Evolutionary conservation across 2,888 invertebrate genomes (phyloP).

Genomic region (Drosophila merina): DNA sequence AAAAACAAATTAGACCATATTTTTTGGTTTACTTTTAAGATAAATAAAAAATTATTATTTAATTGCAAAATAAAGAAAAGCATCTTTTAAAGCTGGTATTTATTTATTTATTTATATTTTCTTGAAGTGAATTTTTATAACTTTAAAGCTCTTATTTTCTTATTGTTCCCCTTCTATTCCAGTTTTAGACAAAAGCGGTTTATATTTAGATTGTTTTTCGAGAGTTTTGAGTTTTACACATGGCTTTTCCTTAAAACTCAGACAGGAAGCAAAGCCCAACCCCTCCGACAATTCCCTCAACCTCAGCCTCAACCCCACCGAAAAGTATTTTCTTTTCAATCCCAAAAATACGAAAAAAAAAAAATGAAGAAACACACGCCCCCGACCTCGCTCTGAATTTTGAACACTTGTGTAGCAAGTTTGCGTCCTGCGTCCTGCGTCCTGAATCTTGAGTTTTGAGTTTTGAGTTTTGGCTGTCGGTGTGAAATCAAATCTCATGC

Average conservation of each 20-base stretch:
- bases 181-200: slow-evolving; percentile 1
- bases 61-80: too few species aligned
- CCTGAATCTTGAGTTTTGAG: neutral
- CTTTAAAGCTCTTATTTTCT: neutral
- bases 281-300: neutral
- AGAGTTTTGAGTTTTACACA: slow-evolving; percentile 3
- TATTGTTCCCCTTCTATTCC: neutral
- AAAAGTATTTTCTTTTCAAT: slow-evolving; percentile 1
- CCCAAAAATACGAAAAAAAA: slow-evolving; percentile 1
- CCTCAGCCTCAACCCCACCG: neutral
- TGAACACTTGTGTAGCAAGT: slow-evolving; percentile 16
- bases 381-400: neutral
- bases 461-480: slow-evolving; percentile 38
- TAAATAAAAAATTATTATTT: too few species aligned
- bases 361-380: neutral
- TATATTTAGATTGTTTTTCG: slow-evolving; percentile 1
- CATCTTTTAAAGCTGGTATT: too few species aligned
- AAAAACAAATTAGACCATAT: neutral
- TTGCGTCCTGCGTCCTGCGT: slow-evolving; percentile 10
- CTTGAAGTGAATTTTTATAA: too few species aligned
- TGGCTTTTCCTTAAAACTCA: neutral
- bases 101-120: too few species aligned
- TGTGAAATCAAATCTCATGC: slow-evolving; percentile 74
- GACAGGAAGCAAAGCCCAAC: neutral
- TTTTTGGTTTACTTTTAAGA: neutral